Percentiles rank a stretch among this genome's conserved stretches.
phyloP scores from a whole-genome alignment of 2,797 vertebrate species.

The Phaenicophaeus curvirostris region DNA sequence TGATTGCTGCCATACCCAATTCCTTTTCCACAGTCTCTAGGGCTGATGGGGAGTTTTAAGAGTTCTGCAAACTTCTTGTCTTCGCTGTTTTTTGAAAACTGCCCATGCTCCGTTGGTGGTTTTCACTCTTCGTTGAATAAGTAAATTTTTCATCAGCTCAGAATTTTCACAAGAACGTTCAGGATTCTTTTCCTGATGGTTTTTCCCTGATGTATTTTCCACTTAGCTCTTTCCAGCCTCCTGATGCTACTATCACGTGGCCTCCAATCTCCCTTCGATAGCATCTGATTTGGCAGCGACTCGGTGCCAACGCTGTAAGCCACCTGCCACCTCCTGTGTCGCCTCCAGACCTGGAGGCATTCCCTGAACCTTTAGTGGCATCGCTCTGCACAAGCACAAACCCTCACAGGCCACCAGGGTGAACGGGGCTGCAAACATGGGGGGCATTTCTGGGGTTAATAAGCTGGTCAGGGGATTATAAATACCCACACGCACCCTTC shows the following conservation, averaged over 20 bases:
- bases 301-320: background rate
- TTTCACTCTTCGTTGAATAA: background rate
- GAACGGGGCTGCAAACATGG: background rate
- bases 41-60: background rate
- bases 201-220: background rate
- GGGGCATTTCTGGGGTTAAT: background rate
- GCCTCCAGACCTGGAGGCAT: background rate
- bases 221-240: background rate
- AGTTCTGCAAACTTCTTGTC: background rate
- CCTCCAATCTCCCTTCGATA: accelerated
- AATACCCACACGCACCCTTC: background rate
- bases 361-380: background rate
- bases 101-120: background rate
- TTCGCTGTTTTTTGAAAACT: background rate
- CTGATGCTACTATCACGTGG: background rate
- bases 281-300: background rate
- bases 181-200: too few relatives aligned
- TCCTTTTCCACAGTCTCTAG: background rate
- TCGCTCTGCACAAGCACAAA: background rate
- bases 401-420: accelerated
- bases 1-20: background rate
- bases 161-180: background rate
- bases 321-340: background rate
- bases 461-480: background rate
- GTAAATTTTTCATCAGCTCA: background rate